Base-by-base conservation (phyloP, 2,888 invertebrate genomes). In the Acanthosepion esculentum region DNA sequence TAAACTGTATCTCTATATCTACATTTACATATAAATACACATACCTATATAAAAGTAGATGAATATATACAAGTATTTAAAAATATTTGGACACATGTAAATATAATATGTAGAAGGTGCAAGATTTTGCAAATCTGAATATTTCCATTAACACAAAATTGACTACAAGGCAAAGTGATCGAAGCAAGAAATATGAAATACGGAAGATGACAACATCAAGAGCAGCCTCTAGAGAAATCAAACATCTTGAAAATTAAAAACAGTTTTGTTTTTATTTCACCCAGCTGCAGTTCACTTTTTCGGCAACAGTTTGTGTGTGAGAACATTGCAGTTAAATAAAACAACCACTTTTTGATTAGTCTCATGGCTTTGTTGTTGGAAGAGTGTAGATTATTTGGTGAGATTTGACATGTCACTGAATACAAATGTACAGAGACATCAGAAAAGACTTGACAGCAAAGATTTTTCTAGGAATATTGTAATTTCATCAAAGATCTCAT, bases 321-420 rank as follows among this genome's bases (percentile, higher is more conserved):
- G 78, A 78, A 78, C n/a, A 78, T 78, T 15, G 33, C n/a, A 78
- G 78, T n/a, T 78, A 78, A 78, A 78, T 59, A 59, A 59, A 33
- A 78, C n/a, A 78, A 78, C n/a, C 78, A 78, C 78, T 78, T 78
- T 78, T 78, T n/a, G n/a, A n/a, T 78, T 78, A 78, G 78, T 78
- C 78, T 78, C 78, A 78, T 78, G n/a, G 78, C 78, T 78, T 78
- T 78, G 78, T 78, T 78, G 78, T 78, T 78, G 78, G 78, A 78
- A 78, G 78, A 78, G 33, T 78, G 33, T 7, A 33, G 33, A 78
- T 78, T n/a, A 78, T 78, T 78, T 78, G 78, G 12, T 78, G 33
- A 78, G 78, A 78, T 78, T 15, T 78, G n/a, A 3, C 15, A 33
- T n/a, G 78, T 12, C n/a, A 78, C n/a, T 12, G 5, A 4, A n/a